Evolutionary conservation across 2,797 vertebrate species (phyloP), one percentile per base, ranked within the genome.

Genomic region (Lacerta viridis): DNA sequence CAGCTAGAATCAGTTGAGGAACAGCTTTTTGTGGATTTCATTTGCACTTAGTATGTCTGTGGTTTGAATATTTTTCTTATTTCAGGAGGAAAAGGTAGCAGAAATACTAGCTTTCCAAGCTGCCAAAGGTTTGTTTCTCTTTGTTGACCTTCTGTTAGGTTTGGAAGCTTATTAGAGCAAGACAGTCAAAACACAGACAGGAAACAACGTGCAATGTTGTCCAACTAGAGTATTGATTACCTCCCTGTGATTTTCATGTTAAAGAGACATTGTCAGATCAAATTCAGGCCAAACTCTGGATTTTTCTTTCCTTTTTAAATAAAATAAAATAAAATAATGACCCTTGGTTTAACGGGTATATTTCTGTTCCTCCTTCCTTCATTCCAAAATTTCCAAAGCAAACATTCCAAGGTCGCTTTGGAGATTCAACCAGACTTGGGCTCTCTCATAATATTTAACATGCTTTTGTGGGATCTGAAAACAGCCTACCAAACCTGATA

Each of bases 111-210:
- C 93, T 94, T 81, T 89, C 69, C 83, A 76, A 68, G 43, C 33
- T 80, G 88, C 78, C 25, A 61, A 92, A 94, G 92, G 88, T 91
- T 95, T 96, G 94, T 96, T 95, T 95, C 95, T 96, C 92, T 96
- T 95, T 93, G 91, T 93, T 95, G 93, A 95, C 90, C 94, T 89
- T 93, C 61, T 95, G 94, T 96, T 96, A 92, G 92, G 93, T 88
- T 96, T 96, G 95, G 95, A 96, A 95, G 92, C 94, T 39, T 89
- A n/a, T 94, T 96, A 33, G 94, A 96, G 94, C 94, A 95, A 94
- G 95, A 96, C 95, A 96, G 95, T 96, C 95, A 96, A 96, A 96
- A 96, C 95, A 96, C 94, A 96, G 95, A 96, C 95, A 96, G 95
- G 95, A 96, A 96, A 95, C 92, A 96, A 96, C 95, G 94, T 95